Conservation (phyloP, 1,140 invertebrate species). For the Steinernema feltiae region DNA sequence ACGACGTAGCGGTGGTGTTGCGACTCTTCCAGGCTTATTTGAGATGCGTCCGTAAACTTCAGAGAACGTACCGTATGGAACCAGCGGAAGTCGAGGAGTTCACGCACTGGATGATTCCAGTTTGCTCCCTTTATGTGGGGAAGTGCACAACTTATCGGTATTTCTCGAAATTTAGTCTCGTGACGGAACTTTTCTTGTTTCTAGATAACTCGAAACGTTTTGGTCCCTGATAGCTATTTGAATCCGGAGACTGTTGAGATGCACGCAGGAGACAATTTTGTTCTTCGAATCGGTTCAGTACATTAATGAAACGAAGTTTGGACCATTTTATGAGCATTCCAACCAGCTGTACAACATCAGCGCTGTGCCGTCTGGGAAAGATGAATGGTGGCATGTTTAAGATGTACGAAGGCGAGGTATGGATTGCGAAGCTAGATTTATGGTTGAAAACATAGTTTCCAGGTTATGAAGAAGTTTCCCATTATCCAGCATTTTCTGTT, state of each 20-base stretch:
- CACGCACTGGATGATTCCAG: constrained; percentile 98
- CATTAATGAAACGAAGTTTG: constrained; percentile 89
- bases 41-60: constrained; percentile 74
- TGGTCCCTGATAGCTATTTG: constrained; percentile 79
- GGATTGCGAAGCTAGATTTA: too few relatives aligned
- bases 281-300: constrained; percentile 89
- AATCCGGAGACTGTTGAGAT: constrained; percentile 71
- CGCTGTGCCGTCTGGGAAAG: constrained; percentile 83
- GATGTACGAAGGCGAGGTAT: constrained; percentile 98
- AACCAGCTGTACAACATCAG: constrained; percentile 98
- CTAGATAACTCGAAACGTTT: constrained; percentile 66
- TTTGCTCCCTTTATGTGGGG: constrained; percentile 99
- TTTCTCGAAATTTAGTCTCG: constrained; percentile 39
- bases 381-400: constrained; percentile 90
- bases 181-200: constrained; percentile 40
- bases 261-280: constrained; percentile 77
- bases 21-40: constrained; percentile 66
- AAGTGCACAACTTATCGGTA: constrained; percentile 85
- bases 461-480: constrained; percentile 89
- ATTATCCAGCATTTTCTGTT: constrained; percentile 93
- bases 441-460: too few relatives aligned
- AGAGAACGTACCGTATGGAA: constrained; percentile 90
- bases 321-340: constrained; percentile 96
- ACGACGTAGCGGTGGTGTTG: constrained; percentile 44
- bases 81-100: constrained; percentile 98